These are phyloP conservation scores for Amphilophus citrinellus DNA, from an alignment of 2,113 vertebrate genomes.

Conservation along the genomic window DNA sequence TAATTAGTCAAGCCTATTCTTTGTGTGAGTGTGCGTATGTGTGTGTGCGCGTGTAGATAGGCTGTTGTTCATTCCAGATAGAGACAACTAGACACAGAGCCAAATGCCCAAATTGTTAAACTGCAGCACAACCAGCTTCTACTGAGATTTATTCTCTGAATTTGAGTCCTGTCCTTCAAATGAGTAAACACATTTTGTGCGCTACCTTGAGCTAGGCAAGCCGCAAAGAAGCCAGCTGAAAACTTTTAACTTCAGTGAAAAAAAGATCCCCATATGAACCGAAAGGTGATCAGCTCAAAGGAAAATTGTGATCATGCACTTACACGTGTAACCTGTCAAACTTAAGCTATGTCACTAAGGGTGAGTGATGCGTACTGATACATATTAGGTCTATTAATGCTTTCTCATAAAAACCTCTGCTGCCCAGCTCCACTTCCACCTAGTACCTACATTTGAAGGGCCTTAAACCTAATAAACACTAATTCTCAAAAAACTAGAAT, in stretches of 20 bases:
- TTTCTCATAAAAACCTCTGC: neutral
- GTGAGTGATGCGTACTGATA: neutral
- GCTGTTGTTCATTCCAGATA: slow-evolving; percentile 28
- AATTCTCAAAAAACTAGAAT: neutral
- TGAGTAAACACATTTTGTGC: neutral
- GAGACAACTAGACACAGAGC: slow-evolving; percentile 14
- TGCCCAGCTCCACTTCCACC: neutral
- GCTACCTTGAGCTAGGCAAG: neutral
- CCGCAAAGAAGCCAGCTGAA: neutral
- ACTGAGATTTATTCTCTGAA: neutral
- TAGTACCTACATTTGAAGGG: too few relatives aligned
- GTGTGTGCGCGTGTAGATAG: slow-evolving; percentile 26
- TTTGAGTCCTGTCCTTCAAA: neutral
- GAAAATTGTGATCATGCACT: neutral
- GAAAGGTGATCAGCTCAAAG: neutral
- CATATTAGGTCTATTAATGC: neutral
- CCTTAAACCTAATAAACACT: neutral
- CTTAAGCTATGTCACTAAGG: neutral
- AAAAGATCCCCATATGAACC: neutral
- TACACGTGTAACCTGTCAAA: neutral
- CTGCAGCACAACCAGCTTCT: neutral
- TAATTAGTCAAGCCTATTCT: slow-evolving; percentile 68
- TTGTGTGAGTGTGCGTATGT: slow-evolving; percentile 6
- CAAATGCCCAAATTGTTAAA: neutral
- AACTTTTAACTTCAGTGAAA: neutral